Evolutionary conservation across 2,888 invertebrate species (phyloP).

Genomic region (Oxytorus armatus): DNA sequence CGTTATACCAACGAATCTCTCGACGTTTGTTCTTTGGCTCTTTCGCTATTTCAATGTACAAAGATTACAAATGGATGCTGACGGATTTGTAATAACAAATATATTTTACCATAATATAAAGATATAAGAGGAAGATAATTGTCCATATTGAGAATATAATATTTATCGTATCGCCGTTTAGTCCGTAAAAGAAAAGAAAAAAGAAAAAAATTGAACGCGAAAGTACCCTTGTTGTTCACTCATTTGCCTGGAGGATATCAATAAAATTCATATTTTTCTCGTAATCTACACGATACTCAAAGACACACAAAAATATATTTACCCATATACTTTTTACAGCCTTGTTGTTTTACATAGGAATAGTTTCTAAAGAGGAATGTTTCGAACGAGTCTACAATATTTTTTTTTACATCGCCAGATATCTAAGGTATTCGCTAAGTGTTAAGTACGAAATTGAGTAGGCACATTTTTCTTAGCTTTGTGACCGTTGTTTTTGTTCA

Average conservation of each 20-base stretch:
- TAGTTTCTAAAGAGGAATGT: neutral
- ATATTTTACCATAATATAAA: conserved; percentile 55
- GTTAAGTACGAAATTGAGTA: neutral
- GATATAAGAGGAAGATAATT: conserved; percentile 16
- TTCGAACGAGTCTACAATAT: neutral
- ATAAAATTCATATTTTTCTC: conserved; percentile 57
- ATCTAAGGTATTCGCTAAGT: too few species aligned
- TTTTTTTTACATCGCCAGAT: neutral
- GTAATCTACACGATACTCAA: too few species aligned
- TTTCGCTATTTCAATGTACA: conserved; percentile 58
- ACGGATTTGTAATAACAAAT: conserved; percentile 66
- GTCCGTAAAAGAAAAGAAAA: neutral
- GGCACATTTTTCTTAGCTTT: conserved; percentile 9
- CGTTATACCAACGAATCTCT: conserved; percentile 3
- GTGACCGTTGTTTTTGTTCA: neutral
- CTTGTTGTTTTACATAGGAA: neutral
- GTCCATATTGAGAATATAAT: conserved; percentile 32
- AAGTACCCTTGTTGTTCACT: conserved; percentile 7
- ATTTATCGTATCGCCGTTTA: conserved; percentile 48
- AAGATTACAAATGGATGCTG: conserved; percentile 38
- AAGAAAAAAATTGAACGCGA: conserved; percentile 6
- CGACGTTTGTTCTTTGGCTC: neutral
- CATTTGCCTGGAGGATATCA: conserved; percentile 3
- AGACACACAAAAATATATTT: neutral
- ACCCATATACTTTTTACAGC: too few species aligned